Evolutionary conservation across 2,888 invertebrate species (phyloP), one percentile per base, ranked within the genome.

Genomic region (Nephrotoma flavescens): DNA sequence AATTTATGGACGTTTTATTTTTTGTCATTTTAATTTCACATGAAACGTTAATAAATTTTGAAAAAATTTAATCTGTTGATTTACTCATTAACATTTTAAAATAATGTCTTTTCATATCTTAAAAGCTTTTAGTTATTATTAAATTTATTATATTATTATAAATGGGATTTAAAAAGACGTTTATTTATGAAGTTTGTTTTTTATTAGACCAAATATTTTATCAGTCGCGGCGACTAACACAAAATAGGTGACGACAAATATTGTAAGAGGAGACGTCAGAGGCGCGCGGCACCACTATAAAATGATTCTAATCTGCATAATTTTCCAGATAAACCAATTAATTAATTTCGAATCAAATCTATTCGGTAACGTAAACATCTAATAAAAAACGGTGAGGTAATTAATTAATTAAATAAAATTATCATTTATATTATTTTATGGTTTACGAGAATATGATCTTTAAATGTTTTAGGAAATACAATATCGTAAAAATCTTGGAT

Each of bases 111-210:
- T 84, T 84, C 84, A 15, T 84, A 84, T 84, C 84, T 84, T 84
- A 84, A 84, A 84, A 84, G 84, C 84, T 84, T 84, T 84, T 84
- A 84, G 84, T 84, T 84, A 84, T 84, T 84, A 84, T 84, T 84
- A 84, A 84, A 84, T 84, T 42, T 84, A 41, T 84, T 84, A 42
- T 84, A 42, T 84, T 84, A 71, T 71, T 31, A 71, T 71, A 71
- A 71, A 71, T 71, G 71, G 71, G 71, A 71, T 71, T 71, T 71
- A 71, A 71, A 71, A 71, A 71, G 71, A 71, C 71, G 71, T 31
- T 31, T 71, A 71, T 71, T 71, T 71, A 71, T 31, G 71, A 71
- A 6, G 44, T 6, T 44, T 44, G 6, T 31, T 19, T 19, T 71
- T 31, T 71, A 31, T 6, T 71, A 71, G 71, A 71, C 71, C 4